Base-by-base conservation (phyloP, 2,888 invertebrate species). In the Branchellion lobata region DNA sequence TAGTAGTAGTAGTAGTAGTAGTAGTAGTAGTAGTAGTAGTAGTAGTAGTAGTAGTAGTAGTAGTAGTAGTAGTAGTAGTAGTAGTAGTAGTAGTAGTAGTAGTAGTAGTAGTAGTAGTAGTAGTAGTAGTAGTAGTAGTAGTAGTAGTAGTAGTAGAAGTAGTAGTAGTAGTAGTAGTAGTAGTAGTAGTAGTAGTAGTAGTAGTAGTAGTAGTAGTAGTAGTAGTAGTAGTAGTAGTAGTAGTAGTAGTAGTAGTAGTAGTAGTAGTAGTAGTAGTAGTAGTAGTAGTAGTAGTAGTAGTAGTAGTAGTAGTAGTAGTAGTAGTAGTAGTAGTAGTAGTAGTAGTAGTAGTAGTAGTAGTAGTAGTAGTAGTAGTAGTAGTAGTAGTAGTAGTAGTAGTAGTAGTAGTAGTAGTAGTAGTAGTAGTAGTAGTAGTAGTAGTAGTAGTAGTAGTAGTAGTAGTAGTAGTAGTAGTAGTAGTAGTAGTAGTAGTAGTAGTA, bases 11-110 rank as follows among this genome's bases (percentile, higher is more conserved):
- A n/a, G n/a, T n/a, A n/a, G n/a, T n/a, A n/a, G 27, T 68, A 68
- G 69, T 68, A 68, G 69, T 68, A 68, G 69, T 68, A 68, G 69
- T 68, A 68, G 69, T 68, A 68, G 69, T 68, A 68, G 69, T 68
- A 68, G 69, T 68, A 68, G 27, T 68, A 68, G 69, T 68, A 68
- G 69, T 68, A 68, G 69, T 68, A 68, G 69, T 68, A 68, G 69
- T 68, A 68, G 69, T 68, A 68, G 69, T 68, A 68, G 69, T 68
- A 68, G 69, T 68, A 68, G 69, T 68, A 68, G 69, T 68, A 68
- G 27, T 68, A 68, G 69, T 68, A 68, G 69, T 68, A 68, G 69
- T 68, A 68, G 69, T 68, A 68, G 69, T 68, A 68, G 69, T 68
- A 68, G 69, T 68, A 68, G 69, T 68, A 68, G 69, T 68, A 68